Evolutionary conservation across 2,888 invertebrate species (phyloP), one percentile per base, ranked within the genome.

Genomic region (Abrostola tripartita): DNA sequence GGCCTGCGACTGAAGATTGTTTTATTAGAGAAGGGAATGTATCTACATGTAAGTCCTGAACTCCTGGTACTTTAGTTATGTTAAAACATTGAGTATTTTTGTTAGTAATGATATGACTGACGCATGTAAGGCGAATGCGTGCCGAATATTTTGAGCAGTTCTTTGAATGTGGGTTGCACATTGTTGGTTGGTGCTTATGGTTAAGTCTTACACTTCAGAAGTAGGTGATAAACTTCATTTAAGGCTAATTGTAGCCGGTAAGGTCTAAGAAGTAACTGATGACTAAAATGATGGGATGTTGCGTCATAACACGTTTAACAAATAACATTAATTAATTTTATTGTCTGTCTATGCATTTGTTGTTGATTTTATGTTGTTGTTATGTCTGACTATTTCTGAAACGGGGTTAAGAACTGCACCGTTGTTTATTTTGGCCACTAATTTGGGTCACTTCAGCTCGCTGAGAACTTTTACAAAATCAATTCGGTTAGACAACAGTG

Each of bases 1-100:
- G 96, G 6, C 98, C 98, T 72, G 97, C 97, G 79, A 97, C 98
- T 98, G 65, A 64, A 72, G 59, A 52, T 47, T 0, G 8, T 24
- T 0, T 38, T 47, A 11, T 78, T 67, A 70, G 12, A 52, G 5
- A 2, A 10, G 0, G 24, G 37, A 2, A n/a, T 35, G 5, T 6
- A n/a, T 8, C 2, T 37, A 5, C 12, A 11, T 41, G 14, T 1
- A 6, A 24, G 24, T 38, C 6, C 11, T 12, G 14, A 38, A 6
- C 9, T 10, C 6, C 38, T 52, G 37, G 8, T 52, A 8, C 12
- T n/a, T 37, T 9, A 11, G 7, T 37, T 50, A 7, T 12, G 42
- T n/a, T 42, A 12, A 24, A 24, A 24, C 24, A 24, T 24, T 24
- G 4, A 24, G 24, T 4, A 2, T 24, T 24, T 24, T 24, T 24